A percentile compares a stretch with the other conserved stretches of the same genome.
Conservation (phyloP, 2,797 vertebrate species). For the Chiroxiphia lanceolata region DNA sequence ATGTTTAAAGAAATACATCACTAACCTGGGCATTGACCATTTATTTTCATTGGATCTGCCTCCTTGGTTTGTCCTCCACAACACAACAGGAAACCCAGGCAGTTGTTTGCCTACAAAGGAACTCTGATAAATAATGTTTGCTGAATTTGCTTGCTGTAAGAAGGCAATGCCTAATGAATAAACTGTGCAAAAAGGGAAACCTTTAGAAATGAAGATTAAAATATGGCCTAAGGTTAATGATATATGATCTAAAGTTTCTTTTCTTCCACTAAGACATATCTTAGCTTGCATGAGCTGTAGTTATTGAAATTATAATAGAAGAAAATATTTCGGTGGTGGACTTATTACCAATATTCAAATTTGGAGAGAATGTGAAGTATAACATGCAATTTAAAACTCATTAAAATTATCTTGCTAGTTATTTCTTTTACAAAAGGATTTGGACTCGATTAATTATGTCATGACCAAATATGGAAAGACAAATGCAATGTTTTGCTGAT, state of each 20-base stretch:
- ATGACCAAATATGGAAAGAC: not conserved
- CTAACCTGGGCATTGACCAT: not conserved
- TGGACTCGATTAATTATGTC: constrained; percentile 23
- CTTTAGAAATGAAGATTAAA: constrained; percentile 52
- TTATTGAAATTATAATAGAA: not conserved
- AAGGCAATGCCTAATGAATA: constrained; percentile 12
- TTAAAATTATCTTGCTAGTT: constrained; percentile 34
- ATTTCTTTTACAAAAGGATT: constrained; percentile 46
- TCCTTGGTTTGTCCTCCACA: constrained; percentile 58
- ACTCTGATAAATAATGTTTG: constrained; percentile 42
- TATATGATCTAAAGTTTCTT: constrained; percentile 17
- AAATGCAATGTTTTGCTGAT: constrained; percentile 3
- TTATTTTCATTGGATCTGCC: not conserved
- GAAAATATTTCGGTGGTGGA: not conserved
- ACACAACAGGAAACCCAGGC: not conserved
- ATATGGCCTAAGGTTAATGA: constrained; percentile 43
- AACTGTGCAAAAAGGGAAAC: constrained; percentile 10
- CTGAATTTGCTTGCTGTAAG: constrained; percentile 48
- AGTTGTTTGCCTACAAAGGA: not conserved
- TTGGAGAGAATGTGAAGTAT: not conserved
- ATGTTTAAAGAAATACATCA: not conserved
- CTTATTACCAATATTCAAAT: constrained; percentile 12
- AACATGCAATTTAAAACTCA: constrained; percentile 28
- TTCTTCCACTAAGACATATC: not conserved
- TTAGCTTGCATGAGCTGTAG: not conserved